Percentiles rank a stretch among this genome's conserved stretches.
Evolutionary conservation across 53 echinoderm and acorn worm species (phyloP).

Genomic region (Pentamera pediparva): DNA sequence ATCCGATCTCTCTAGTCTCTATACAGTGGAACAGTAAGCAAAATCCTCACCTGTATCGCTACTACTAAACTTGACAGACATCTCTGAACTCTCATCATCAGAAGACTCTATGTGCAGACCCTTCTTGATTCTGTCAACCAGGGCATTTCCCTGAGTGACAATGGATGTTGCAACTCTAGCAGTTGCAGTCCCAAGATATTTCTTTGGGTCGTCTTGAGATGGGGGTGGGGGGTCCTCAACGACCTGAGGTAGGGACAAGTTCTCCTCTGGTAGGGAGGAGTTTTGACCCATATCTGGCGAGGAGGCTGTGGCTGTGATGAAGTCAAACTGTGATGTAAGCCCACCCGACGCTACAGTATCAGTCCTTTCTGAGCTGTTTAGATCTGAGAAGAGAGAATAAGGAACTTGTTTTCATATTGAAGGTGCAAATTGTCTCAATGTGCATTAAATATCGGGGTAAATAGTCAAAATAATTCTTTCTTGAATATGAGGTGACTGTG

Average conservation of each 20-base stretch:
- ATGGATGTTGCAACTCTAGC: background rate
- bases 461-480: too few relatives aligned
- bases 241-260: background rate
- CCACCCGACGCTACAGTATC: background rate
- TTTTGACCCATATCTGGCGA: slow-evolving; percentile 11
- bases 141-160: slow-evolving; percentile 17
- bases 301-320: slow-evolving; percentile 15
- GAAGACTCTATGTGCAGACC: background rate
- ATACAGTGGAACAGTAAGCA: too few relatives aligned
- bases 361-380: too few relatives aligned
- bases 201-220: background rate
- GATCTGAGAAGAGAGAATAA: too few relatives aligned
- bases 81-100: background rate
- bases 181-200: background rate
- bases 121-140: slow-evolving; percentile 29
- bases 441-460: too few relatives aligned
- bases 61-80: too few relatives aligned
- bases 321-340: slow-evolving; percentile 8
- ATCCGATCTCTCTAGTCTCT: too few relatives aligned
- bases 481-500: too few relatives aligned
- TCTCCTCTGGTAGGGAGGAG: background rate
- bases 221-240: too few relatives aligned
- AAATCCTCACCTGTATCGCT: too few relatives aligned
- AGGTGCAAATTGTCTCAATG: too few relatives aligned
- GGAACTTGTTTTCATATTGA: too few relatives aligned